Base-by-base conservation (phyloP, 1,140 invertebrate species). In the Glomeris maerens region DNA sequence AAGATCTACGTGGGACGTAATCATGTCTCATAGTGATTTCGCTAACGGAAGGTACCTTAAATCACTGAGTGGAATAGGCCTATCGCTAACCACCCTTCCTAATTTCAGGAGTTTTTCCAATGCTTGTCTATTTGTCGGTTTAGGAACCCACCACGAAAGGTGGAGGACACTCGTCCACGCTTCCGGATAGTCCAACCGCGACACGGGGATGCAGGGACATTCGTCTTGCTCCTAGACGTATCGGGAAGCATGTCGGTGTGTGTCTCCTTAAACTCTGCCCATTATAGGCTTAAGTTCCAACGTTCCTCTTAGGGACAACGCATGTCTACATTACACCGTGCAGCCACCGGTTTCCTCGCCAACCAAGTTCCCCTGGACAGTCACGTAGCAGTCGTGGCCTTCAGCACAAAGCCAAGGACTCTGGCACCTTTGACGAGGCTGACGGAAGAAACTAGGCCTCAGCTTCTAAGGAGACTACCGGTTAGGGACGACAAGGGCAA, bases 21-120 rank as follows among this genome's bases (percentile, higher is more conserved):
- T 64, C 5, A 39, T 31, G 2, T 46, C 46, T n/a, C 58, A 62
- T 48, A 3, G 45, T 2, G 62, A 64, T 49, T 64, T 64, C 47
- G 50, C 13, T 1, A 28, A 49, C 1, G 41, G 41, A 44, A 44
- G 10, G 41, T 21, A 20, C 7, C 23, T n/a, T 44, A 20, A 13
- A 13, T 10, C 20, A 36, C 13, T 36, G 31, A n/a, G 10, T 10
- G 20, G 20, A 36, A 36, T 13, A 22, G 25, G 13, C n/a, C 7
- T 27, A 29, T 10, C 26, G 23, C 13, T 25, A 46, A 46, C 14
- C 4, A 46, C 26, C 29, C 13, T 5, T 14, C 7, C 13, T n/a
- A 25, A 14, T 3, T 4, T 14, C 26, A 46, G 14, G 17, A 27
- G 3, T 27, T 31, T 46, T 22, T 29, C 7, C 27, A 3, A 13